Evolutionary conservation across 1,140 invertebrate species (phyloP), one percentile per base, ranked within the genome.

Genomic region (Rhagoletis pomonella): DNA sequence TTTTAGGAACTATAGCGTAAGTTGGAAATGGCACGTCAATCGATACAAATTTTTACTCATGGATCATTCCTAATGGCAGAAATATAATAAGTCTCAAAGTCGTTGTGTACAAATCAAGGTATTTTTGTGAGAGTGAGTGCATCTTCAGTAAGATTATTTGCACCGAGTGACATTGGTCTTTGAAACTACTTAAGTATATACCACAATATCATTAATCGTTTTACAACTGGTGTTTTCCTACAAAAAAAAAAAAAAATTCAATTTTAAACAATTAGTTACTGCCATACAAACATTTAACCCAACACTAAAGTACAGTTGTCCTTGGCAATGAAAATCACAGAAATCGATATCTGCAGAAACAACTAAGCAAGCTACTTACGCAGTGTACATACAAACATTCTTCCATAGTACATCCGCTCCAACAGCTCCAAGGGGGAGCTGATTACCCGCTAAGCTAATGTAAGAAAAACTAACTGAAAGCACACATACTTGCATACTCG

Each of bases 261-360:
- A 69, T 42, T 55, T 55, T 55, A 7, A 55, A 55, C 10, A 7
- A 55, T 55, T 7, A 29, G 29, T 29, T 55, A 5, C 50, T 55
- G 50, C 10, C 10, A 55, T 55, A 7, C 50, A 55, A 5, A 10
- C 5, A 7, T 69, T 9, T 39, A 69, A 44, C 39, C 2, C 10
- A 69, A 44, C 39, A 69, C 39, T 17, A 14, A 47, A 44, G 42
- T 10, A 7, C 12, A 73, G 39, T 42, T 73, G 42, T 73, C 67
- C 42, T 73, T 73, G 67, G 39, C 19, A 67, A 67, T 67, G 65
- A 29, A 67, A 39, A 67, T 10, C 4, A 47, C 6, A 44, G 67
- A 73, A 73, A 73, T 73, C 42, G 67, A 73, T 73, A 73, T 47
- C 17, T 42, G 42, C 29, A 55, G 50, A 55, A 55, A 55, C 50